Percentiles rank a stretch among this genome's conserved stretches.
Evolutionary conservation across 2,797 vertebrate species (phyloP).

Genomic region (Lacerta bilineata): DNA sequence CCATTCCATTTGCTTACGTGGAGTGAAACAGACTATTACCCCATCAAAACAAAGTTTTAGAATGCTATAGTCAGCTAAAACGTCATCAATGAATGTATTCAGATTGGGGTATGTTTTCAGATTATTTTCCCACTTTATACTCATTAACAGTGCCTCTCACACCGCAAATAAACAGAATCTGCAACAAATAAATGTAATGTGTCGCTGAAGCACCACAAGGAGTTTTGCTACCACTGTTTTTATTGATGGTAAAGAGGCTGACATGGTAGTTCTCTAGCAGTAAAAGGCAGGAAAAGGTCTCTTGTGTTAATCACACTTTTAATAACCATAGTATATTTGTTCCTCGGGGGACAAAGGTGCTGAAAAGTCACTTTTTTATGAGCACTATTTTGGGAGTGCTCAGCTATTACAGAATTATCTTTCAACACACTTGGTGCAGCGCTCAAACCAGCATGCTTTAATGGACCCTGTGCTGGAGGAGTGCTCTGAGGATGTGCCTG

Average conservation of each 20-base stretch:
- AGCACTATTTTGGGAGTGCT: constrained; percentile 41
- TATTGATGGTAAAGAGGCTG: constrained; percentile 42
- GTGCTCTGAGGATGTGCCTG: constrained; percentile 20
- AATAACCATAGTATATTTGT: constrained; percentile 10
- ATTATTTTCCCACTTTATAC: neutral
- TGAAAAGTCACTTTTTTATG: constrained; percentile 28
- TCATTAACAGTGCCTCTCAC: constrained; percentile 1
- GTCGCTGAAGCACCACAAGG: constrained; percentile 4
- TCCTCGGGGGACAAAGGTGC: neutral
- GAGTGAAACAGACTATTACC: neutral
- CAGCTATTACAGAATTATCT: neutral
- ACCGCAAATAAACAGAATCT: constrained; percentile 10
- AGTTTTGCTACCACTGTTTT: constrained; percentile 16
- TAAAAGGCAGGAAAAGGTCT: constrained; percentile 21
- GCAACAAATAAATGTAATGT: constrained; percentile 14
- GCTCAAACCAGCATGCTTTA: neutral
- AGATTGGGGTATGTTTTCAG: neutral
- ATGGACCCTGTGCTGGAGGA: neutral
- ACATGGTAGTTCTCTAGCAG: constrained; percentile 9
- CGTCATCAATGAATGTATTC: neutral
- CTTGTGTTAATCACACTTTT: constrained; percentile 40
- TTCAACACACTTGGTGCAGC: neutral
- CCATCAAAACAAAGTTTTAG: neutral
- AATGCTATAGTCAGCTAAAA: too few species aligned
- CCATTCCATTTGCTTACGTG: neutral